Base-by-base conservation (phyloP, 2,113 vertebrate species). In the Nycticebus coucang region DNA sequence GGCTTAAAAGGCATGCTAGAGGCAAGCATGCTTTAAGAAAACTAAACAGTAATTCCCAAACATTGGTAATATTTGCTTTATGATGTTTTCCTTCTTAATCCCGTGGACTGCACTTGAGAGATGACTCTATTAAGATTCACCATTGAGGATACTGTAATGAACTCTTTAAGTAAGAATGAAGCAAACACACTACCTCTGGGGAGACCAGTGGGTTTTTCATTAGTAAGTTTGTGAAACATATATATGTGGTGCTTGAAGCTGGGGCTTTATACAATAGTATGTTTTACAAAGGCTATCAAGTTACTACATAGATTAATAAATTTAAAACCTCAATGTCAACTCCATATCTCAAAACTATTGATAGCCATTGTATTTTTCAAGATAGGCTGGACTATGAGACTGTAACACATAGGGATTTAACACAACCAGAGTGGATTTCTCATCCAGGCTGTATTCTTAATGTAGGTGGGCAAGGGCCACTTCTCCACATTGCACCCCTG, bases 11-110 rank as follows among this genome's bases (percentile, higher is more conserved):
- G 55, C 66, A 92, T 62, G 60, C 88, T 95, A 28, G 62, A 93
- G 77, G 77, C 68, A 91, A 96, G 8, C 5, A 91, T 92, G 92
- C 88, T 88, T 97, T 94, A 94, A 94, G 92, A 96, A 92, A 93
- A 94, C 94, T 71, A 79, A 78, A 72, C 87, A 91, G 68, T 53
- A 89, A 93, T 66, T 95, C 53, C 53, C 35, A 71, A 93, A 45
- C 72, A 86, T 10, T 86, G 57, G 28, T 79, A 91, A 85, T 93
- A 91, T 96, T 96, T 91, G 60, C 35, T 95, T 97, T 95, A 60
- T 57, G 55, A 55, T 91, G 26, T 81, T 93, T 93, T 92, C 71
- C 21, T 95, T 93, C 83, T n/a, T 55, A 92, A 86, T 75, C 41
- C 72, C 59, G 6, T 93, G 35, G 79, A 30, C 79, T 9, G 37